Conservation (phyloP, 2,797 vertebrate genomes). For the Chelon labrosus region DNA sequence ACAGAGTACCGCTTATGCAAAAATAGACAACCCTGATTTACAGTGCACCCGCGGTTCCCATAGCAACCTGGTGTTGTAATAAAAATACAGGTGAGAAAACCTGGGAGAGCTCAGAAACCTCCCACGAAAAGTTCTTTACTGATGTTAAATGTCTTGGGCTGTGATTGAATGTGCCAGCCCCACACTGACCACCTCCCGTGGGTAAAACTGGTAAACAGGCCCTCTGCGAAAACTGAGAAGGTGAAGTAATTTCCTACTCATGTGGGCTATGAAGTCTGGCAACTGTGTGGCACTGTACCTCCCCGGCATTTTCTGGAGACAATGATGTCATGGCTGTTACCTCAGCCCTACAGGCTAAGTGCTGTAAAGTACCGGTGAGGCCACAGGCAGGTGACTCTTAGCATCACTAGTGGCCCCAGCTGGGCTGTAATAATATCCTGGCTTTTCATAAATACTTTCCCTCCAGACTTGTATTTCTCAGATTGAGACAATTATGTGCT, state of each 20-base stretch:
- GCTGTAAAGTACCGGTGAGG: conserved; percentile 77
- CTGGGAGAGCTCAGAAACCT: conserved; percentile 50
- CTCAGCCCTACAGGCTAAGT: conserved; percentile 71
- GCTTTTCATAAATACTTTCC: conserved; percentile 71
- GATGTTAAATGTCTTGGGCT: conserved; percentile 42
- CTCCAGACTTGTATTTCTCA: conserved; percentile 58
- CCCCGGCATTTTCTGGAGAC: conserved; percentile 74
- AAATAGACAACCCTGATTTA: conserved; percentile 13
- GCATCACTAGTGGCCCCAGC: conserved; percentile 67
- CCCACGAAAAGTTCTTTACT: conserved; percentile 39
- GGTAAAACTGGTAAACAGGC: conserved; percentile 73
- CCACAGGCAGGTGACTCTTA: conserved; percentile 76
- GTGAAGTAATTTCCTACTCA: conserved; percentile 81
- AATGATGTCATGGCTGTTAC: conserved; percentile 81
- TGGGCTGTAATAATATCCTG: conserved; percentile 72
- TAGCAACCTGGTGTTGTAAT: conserved; percentile 69
- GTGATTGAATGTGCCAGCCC: conserved; percentile 64
- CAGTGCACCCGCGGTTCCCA: conserved; percentile 55
- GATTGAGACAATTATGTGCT: conserved; percentile 66
- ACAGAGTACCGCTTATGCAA: neutral
- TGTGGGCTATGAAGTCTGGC: conserved; percentile 74
- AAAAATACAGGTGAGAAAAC: conserved; percentile 79
- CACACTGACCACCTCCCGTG: conserved; percentile 64
- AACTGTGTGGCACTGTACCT: conserved; percentile 75
- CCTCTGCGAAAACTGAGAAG: conserved; percentile 64